These are phyloP conservation scores for Porites australiensis DNA, from an alignment of 64 coral and sea anemone species.

Conservation along the genomic window DNA sequence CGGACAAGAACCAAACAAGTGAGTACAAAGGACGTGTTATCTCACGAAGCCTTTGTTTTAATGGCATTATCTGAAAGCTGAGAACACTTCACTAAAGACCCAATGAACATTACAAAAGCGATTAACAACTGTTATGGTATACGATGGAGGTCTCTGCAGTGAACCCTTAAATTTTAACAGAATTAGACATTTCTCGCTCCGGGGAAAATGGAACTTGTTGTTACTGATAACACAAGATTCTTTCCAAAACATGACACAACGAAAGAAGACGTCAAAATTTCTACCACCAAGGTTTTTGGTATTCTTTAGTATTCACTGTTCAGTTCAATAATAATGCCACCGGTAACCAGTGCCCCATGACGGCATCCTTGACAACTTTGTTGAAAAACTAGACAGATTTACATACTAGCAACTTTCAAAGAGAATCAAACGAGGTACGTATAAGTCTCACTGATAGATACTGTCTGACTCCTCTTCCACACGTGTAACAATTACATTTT, in stretches of 20 bases:
- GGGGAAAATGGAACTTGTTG: neutral
- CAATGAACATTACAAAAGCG: slow-evolving; percentile 41
- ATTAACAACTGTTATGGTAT: slow-evolving; percentile 14
- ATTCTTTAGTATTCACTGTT: no score
- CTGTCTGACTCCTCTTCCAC: no score
- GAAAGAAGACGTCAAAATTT: neutral
- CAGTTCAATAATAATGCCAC: no score
- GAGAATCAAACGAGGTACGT: no score
- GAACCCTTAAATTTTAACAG: neutral
- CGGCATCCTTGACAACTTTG: no score
- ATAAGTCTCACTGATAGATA: no score
- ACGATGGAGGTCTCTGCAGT: neutral
- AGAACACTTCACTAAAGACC: slow-evolving; percentile 16
- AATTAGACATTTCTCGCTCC: neutral
- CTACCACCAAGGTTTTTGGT: no score
- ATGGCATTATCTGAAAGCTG: neutral
- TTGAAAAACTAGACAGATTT: no score
- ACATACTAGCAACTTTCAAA: no score
- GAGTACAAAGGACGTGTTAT: slow-evolving; percentile 21
- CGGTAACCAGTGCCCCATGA: no score
- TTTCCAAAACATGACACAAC: neutral
- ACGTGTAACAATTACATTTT: neutral
- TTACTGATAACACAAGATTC: neutral
- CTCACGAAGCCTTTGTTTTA: slow-evolving; percentile 39
- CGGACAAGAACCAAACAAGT: slow-evolving; percentile 15